Conservation (phyloP, 2,113 vertebrate species). For the Proteles cristata region DNA sequence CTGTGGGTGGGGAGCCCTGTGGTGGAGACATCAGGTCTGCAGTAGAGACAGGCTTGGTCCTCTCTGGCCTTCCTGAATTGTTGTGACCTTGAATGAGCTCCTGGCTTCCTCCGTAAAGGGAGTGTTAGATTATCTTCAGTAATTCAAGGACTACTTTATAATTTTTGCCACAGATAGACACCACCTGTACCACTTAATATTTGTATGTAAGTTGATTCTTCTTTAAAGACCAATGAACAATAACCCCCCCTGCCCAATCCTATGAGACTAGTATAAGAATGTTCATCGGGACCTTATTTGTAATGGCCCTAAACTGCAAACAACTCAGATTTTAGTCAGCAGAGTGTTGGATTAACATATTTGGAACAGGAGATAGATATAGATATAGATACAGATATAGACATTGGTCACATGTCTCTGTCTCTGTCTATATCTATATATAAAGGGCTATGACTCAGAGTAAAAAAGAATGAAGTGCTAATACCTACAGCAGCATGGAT, state of each 20-base stretch:
- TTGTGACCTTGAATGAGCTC: background rate
- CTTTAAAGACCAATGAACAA: background rate
- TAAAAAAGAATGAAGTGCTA: background rate
- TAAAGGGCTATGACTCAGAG: background rate
- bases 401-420: too few relatives aligned
- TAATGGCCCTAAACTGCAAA: background rate
- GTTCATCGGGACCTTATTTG: background rate
- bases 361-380: too few relatives aligned
- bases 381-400: too few relatives aligned
- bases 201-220: background rate
- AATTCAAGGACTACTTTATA: background rate
- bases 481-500: background rate
- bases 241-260: background rate
- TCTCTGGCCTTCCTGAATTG: background rate
- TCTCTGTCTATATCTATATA: too few relatives aligned
- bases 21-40: background rate
- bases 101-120: background rate
- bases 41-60: rapidly evolving
- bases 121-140: background rate
- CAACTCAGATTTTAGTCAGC: background rate
- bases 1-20: rapidly evolving
- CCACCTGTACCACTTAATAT: background rate
- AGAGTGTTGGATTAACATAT: background rate
- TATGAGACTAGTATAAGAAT: background rate
- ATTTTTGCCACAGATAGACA: background rate